Evolutionary conservation across 2,113 vertebrate species (phyloP).

Genomic region (Perca flavescens): DNA sequence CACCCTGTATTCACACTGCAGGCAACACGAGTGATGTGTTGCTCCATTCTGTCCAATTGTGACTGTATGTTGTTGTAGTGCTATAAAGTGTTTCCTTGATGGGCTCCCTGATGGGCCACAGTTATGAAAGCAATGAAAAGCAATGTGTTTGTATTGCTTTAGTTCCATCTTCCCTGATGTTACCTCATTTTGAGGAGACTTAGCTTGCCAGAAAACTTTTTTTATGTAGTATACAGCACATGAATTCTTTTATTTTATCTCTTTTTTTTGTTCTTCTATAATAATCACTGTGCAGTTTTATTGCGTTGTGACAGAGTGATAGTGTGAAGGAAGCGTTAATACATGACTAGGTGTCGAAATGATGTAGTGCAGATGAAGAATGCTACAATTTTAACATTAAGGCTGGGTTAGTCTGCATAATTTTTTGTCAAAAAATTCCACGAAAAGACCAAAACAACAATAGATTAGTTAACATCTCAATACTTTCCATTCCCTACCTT

Average conservation of each 20-base stretch:
- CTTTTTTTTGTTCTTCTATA: neutral
- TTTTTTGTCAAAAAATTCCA: no score
- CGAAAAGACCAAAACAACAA: neutral
- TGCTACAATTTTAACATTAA: no score
- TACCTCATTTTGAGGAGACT: neutral
- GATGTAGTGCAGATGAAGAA: neutral
- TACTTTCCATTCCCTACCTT: neutral
- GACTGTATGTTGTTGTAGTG: neutral
- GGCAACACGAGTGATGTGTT: neutral
- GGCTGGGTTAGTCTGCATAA: no score
- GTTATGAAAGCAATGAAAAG: neutral
- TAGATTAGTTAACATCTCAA: neutral
- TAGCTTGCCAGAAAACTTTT: neutral
- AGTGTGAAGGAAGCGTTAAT: neutral
- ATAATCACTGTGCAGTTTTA: neutral
- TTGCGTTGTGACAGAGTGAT: neutral
- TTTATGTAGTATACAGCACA: neutral
- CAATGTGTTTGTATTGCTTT: neutral
- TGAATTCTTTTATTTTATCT: neutral
- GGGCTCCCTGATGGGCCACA: neutral
- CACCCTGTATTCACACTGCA: conserved; percentile 1
- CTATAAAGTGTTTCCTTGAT: conserved; percentile 10
- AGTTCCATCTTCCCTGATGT: neutral
- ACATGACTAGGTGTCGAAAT: neutral
- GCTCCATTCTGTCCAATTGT: neutral